Base-by-base conservation (phyloP, 1,140 invertebrate species). In the Pseudomyrmex sp. region DNA sequence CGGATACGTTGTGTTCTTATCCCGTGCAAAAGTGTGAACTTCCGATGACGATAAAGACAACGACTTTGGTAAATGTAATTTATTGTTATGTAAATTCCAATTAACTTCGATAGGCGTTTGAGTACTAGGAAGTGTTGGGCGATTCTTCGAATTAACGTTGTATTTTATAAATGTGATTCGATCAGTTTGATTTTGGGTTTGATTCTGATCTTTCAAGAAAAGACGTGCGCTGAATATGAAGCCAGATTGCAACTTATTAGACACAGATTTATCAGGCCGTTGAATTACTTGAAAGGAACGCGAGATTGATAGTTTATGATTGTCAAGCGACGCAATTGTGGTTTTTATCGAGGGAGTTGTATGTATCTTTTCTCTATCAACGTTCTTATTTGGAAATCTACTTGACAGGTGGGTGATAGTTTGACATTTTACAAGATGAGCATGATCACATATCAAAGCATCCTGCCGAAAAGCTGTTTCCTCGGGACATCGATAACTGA, bases 371-470 rank as follows among this genome's bases (percentile, higher is more conserved):
- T 65, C 54, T 9, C 77, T 23, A 13, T 73, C 59, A 18, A 8
- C 1, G 2, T 44, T 26, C 9, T 73, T 74, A n/a, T 75, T 48
- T 66, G 52, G 54, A 26, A 20, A 35, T 66, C 50, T 26, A 48
- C 20, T 10, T 56, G 66, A 20, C 44, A 23, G 23, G 12, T 75
- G 35, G n/a, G 59, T 12, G 9, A 50, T 90, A 0, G 80, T 73
- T 46, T 87, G 86, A 62, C 95, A 95, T 44, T 95, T 91, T 2
- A 95, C 95, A 48, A 94, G 93, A 74, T 95, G 93, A 50, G 94
- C 94, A 85, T 95, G 94, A 82, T 95, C 95, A 58, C 95, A 95
- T 44, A 95, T 92, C 77, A 95, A 88, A 5, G 94, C 93, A n/a
- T 93, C 92, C 70, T 95, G 95, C 48, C 95, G 95, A 87, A 95